Conservation (phyloP, 2,113 vertebrate genomes). For the Recurvirostra avosetta region DNA sequence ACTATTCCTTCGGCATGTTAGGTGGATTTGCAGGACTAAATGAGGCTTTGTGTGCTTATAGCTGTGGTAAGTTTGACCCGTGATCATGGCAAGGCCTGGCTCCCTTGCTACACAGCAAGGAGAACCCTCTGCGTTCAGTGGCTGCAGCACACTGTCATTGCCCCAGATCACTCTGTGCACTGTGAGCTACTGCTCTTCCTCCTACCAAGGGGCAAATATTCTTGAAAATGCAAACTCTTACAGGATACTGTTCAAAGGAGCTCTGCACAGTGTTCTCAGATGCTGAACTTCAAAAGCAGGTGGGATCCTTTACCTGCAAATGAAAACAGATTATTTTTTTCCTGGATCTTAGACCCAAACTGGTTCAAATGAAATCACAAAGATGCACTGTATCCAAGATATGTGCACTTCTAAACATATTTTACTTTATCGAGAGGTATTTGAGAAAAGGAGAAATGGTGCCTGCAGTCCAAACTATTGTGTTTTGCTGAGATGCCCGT, state of each 20-base stretch:
- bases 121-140: not conserved
- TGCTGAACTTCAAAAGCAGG: not conserved
- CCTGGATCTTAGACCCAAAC: not conserved
- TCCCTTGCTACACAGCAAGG: not conserved
- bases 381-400: not conserved
- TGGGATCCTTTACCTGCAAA: not conserved
- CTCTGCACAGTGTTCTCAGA: not conserved
- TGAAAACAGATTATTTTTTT: not conserved
- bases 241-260: not conserved
- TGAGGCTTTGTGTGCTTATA: not conserved
- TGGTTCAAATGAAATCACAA: not conserved
- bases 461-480: not conserved
- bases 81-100: not conserved
- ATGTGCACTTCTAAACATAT: not conserved
- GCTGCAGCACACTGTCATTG: not conserved
- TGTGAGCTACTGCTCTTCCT: not conserved
- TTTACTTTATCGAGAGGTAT: not conserved
- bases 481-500: not conserved
- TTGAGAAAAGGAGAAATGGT: not conserved
- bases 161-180: not conserved
- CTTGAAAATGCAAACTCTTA: not conserved
- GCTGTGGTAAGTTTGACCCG: not conserved
- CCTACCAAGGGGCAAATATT: not conserved
- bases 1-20: not conserved
- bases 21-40: not conserved